These are phyloP conservation scores for Drosophila jambulina DNA, from an alignment of 1,140 invertebrate genomes.

Conservation along the genomic window DNA sequence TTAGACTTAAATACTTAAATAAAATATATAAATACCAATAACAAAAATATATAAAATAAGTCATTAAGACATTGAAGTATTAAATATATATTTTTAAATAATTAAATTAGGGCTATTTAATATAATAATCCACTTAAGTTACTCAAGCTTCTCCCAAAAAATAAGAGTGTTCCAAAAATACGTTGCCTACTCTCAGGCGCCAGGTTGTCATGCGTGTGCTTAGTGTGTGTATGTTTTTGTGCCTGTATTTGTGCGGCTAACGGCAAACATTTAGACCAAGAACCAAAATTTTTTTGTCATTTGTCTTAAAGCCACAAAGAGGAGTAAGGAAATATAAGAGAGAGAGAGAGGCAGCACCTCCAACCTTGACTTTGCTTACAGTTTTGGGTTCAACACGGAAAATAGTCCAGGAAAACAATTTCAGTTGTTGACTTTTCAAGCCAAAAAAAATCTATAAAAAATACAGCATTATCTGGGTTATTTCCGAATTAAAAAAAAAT, in stretches of 20 bases:
- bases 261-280: conserved; percentile 20
- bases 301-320: conserved; percentile 52
- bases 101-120: too few species aligned
- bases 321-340: neutral
- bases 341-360: neutral
- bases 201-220: conserved; percentile 21
- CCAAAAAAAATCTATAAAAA: neutral
- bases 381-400: conserved; percentile 2
- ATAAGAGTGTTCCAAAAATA: neutral
- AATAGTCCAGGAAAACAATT: neutral
- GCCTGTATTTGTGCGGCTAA: conserved; percentile 19
- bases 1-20: neutral
- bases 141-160: neutral
- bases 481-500: too few species aligned
- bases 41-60: neutral
- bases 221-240: neutral
- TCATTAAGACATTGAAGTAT: accelerated
- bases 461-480: neutral
- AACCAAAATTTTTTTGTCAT: conserved; percentile 42
- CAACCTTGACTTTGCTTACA: conserved; percentile 25
- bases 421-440: conserved; percentile 13
- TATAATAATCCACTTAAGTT: neutral
- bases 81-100: neutral
- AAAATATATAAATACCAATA: neutral
- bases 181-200: conserved; percentile 10